These are phyloP conservation scores for Cercopithecus mona DNA, from an alignment of 2,113 vertebrate species.

Conservation along the genomic window DNA sequence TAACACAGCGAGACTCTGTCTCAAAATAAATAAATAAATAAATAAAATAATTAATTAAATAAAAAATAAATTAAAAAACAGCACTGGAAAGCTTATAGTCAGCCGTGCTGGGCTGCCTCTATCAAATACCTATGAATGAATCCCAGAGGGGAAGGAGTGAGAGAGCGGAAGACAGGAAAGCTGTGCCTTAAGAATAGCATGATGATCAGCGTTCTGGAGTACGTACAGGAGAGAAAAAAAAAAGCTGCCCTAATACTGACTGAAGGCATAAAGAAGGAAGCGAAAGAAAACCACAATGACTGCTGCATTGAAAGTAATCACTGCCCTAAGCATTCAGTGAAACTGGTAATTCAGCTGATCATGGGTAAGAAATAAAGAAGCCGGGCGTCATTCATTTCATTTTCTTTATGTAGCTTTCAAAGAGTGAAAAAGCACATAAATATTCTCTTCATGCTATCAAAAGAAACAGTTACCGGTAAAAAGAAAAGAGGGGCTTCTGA, in stretches of 20 bases:
- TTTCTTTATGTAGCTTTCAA: conserved; percentile 28
- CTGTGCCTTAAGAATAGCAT: not conserved
- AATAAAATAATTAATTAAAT: not conserved
- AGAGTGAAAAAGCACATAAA: not conserved
- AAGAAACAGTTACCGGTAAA: conserved; percentile 18
- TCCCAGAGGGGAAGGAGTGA: not conserved
- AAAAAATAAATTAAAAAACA: not conserved
- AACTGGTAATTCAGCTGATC: conserved; percentile 40
- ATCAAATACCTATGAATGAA: not conserved
- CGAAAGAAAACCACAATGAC: conserved; percentile 23
- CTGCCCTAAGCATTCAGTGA: not conserved
- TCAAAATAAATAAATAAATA: not conserved
- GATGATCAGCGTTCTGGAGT: not conserved
- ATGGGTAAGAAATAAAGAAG: conserved; percentile 38
- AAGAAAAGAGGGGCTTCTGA: not conserved
- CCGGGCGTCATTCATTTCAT: conserved; percentile 31
- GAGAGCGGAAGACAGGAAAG: not conserved
- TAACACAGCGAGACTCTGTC: too few species aligned
- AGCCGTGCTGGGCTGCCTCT: not conserved
- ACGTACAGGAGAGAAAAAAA: not conserved
- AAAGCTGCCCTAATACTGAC: not conserved
- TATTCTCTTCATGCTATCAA: conserved; percentile 7
- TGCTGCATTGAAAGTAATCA: conserved; percentile 32
- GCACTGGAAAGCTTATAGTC: not conserved
- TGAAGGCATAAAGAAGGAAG: not conserved